Percentiles rank a stretch among this genome's conserved stretches.
Evolutionary conservation across 2,888 invertebrate species (phyloP).

Genomic region (Salticus scenicus): DNA sequence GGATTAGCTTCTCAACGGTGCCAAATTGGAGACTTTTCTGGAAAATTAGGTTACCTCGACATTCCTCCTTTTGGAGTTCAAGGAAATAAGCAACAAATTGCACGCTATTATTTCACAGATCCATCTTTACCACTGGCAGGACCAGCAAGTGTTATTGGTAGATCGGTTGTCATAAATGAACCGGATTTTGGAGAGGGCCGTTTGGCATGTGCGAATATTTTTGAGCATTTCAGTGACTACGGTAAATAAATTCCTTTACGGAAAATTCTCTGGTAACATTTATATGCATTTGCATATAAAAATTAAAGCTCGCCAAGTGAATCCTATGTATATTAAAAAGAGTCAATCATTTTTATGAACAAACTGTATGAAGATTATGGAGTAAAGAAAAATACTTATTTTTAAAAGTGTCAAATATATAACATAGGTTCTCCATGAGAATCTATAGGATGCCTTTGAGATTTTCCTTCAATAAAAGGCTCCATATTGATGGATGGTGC

Average conservation of each 20-base stretch:
- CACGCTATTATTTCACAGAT: slow-evolving; percentile 84
- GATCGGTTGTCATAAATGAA: slow-evolving; percentile 89
- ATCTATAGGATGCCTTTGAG: not conserved
- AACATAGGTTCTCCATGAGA: slow-evolving; percentile 44
- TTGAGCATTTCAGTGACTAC: slow-evolving; percentile 69
- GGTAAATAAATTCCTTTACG: slow-evolving; percentile 40
- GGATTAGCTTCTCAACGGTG: slow-evolving; percentile 91
- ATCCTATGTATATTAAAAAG: not conserved
- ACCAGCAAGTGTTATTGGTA: slow-evolving; percentile 83
- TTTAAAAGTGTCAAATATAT: not conserved
- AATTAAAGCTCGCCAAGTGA: not conserved
- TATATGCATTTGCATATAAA: not conserved
- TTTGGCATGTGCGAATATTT: slow-evolving; percentile 91
- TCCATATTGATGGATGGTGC: slow-evolving; percentile 32
- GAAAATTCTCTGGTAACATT: not conserved
- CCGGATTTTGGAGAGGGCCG: slow-evolving; percentile 83
- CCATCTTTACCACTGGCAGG: slow-evolving; percentile 86
- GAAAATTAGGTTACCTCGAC: slow-evolving; percentile 87
- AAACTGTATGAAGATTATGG: too few relatives aligned
- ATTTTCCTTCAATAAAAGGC: not conserved
- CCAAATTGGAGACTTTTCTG: slow-evolving; percentile 91
- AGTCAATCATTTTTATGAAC: not conserved
- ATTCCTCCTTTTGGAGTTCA: slow-evolving; percentile 76
- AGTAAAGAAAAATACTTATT: too few relatives aligned
- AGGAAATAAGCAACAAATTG: slow-evolving; percentile 68